Conservation (phyloP, 2,888 invertebrate genomes). For the Epiperipatus broadwayi region DNA sequence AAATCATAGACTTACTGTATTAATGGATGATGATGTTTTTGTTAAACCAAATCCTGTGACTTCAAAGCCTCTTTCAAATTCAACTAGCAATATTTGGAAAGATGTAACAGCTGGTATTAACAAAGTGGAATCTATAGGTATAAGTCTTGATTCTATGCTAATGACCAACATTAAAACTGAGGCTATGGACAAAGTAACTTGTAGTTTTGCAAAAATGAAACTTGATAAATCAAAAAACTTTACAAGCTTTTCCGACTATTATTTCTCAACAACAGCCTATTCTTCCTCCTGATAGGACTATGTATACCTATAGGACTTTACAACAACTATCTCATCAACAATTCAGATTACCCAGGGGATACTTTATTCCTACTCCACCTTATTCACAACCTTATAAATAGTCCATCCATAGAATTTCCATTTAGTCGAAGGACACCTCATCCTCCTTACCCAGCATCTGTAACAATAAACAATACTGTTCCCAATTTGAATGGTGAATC, state of each 20-base stretch:
- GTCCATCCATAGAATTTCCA: conserved; percentile 32
- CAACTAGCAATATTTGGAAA: conserved; percentile 48
- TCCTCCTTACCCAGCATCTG: conserved; percentile 47
- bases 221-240: no score
- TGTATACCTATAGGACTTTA: no score
- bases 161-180: no score
- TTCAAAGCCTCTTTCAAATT: neutral
- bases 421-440: conserved; percentile 44
- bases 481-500: neutral
- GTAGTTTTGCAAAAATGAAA: no score
- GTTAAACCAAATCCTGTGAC: conserved; percentile 40
- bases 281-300: no score
- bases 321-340: no score
- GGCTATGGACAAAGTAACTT: no score
- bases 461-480: conserved; percentile 24
- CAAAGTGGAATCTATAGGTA: no score
- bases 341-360: conserved; percentile 36
- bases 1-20: no score
- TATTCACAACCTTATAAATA: conserved; percentile 70
- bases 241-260: no score
- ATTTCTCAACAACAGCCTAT: no score
- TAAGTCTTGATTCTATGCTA: no score
- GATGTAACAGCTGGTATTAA: conserved; percentile 75
- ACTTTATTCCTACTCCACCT: conserved; percentile 69
- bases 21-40: conserved; percentile 64